phyloP scores from a whole-genome alignment of 2,113 vertebrate species.

The Muntiacus muntjak region DNA sequence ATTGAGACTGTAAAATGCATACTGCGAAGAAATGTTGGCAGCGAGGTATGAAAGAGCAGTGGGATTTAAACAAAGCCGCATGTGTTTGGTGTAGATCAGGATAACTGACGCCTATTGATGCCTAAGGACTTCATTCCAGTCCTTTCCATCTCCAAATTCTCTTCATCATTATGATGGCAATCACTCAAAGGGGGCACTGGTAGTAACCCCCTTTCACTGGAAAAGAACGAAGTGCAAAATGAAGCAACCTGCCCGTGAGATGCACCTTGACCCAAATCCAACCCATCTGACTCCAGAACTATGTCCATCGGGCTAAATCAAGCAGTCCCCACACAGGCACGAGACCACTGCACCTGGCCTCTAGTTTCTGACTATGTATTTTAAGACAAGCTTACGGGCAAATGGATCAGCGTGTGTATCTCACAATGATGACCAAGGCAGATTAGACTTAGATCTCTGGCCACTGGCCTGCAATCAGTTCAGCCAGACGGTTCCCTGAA shows the following conservation, averaged over 20 bases:
- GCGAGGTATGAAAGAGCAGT: background rate
- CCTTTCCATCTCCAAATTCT: background rate
- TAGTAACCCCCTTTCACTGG: rapidly evolving
- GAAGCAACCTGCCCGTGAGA: rapidly evolving
- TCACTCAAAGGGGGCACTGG: background rate
- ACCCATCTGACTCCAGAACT: rapidly evolving
- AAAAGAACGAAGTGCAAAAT: background rate
- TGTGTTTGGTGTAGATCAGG: rapidly evolving
- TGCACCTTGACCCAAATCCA: rapidly evolving
- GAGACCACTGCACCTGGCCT: rapidly evolving
- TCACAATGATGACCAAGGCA: rapidly evolving
- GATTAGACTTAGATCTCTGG: background rate
- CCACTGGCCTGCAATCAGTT: background rate
- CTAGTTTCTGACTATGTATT: background rate
- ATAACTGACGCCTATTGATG: rapidly evolving
- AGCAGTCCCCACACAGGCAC: no score
- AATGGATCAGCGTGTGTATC: no score
- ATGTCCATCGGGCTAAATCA: rapidly evolving
- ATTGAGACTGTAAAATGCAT: background rate
- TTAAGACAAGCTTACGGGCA: background rate
- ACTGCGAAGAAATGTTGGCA: background rate
- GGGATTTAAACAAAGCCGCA: rapidly evolving
- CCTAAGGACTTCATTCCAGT: background rate
- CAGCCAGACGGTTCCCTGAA: no score
- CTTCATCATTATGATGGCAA: rapidly evolving